phyloP scores from a whole-genome alignment of 2,888 invertebrate species.

The Bhutanitis thaidina region DNA sequence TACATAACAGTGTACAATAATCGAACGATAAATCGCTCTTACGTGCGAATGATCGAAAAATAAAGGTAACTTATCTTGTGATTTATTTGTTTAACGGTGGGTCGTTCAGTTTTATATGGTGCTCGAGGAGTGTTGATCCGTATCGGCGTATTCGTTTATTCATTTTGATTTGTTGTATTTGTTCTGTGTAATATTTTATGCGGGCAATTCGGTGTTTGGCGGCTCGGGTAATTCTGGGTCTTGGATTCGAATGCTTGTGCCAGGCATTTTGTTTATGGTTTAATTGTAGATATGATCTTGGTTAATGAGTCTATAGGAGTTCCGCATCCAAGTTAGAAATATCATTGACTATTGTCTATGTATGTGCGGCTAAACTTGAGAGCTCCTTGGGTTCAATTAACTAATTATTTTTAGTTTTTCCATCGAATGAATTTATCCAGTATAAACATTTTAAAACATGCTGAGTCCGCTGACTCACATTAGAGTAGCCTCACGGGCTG shows the following conservation, averaged over 20 bases:
- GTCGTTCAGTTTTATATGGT: conserved; percentile 11
- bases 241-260: conserved; percentile 4
- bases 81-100: conserved; percentile 20
- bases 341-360: too few species aligned
- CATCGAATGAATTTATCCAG: too few species aligned
- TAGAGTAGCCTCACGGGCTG: too few species aligned
- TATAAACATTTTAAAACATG: too few species aligned
- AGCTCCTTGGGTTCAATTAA: too few species aligned
- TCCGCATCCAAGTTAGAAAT: background rate
- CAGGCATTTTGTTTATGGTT: conserved; percentile 4
- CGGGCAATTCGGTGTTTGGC: conserved; percentile 6
- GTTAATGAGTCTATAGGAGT: background rate
- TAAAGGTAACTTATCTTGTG: conserved; percentile 17
- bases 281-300: conserved; percentile 10
- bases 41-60: conserved; percentile 21
- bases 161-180: conserved; percentile 22
- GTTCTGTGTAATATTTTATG: conserved; percentile 17
- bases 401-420: too few species aligned
- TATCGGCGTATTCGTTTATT: conserved; percentile 19
- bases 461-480: too few species aligned
- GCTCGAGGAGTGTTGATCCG: conserved; percentile 17
- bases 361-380: too few species aligned
- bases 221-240: conserved; percentile 10
- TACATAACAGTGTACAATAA: conserved; percentile 12
- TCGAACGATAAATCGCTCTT: conserved; percentile 19